Base-by-base conservation (phyloP, 2,888 invertebrate genomes). In the Lithophane ornitopus region DNA sequence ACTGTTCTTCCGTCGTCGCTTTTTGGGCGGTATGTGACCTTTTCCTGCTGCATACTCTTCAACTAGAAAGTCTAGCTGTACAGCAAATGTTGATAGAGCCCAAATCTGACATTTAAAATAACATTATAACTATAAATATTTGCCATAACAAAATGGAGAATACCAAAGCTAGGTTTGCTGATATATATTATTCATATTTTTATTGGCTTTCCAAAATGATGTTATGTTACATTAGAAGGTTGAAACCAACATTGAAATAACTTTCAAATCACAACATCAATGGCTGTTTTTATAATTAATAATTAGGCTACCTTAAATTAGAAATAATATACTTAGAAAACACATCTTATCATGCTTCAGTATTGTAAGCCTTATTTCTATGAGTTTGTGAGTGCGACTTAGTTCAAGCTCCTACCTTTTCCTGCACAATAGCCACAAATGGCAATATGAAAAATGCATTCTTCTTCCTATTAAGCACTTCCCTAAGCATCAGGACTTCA, bases 31-130 rank as follows among this genome's bases (percentile, higher is more conserved):
- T 61, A 99, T 98, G 91, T 98, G 98, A 0, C 99, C 99, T 93
- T 98, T 99, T 65, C 98, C 98, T 0, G 98, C 99, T 0, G 99
- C 99, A 96, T 99, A 99, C 93, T 99, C 99, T 94, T 99, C 99
- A 0, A 99, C 97, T 81, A 99, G 94, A 92, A 99, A 99, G 80
- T 98, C 98, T 78, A 99, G 94, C 80, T 98, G 98, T 2, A 99
- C 97, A 4, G 99, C 99, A 96, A 99, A 98, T 34, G 98, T 98
- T 2, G 98, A 98, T 91, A 99, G 95, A 3, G 98, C 97, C 96
- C 98, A 98, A 14, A 99, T 98, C 98, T 98, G 89, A 74, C 16
- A 65, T 56, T 2, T n/a, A 49, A 71, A 46, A 65, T 19, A 26
- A 46, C 12, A 44, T 44, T 12, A 44, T 46, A 34, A 34, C 4